Conservation (phyloP, 1,140 invertebrate genomes). For the Seison nebaliae region DNA sequence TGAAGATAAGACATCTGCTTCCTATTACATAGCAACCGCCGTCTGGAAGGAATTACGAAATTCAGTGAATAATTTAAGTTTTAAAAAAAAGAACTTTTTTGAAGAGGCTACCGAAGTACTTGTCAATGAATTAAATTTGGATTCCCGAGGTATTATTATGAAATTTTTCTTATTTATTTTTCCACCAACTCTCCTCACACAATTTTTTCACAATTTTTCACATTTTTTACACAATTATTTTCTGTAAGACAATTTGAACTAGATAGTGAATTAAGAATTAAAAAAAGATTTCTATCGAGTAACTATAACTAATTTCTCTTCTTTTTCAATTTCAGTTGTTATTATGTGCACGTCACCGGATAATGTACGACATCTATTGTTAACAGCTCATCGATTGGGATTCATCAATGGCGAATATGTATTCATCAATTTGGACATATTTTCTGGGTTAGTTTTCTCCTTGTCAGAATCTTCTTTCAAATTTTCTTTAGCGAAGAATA, state of each 20-base stretch:
- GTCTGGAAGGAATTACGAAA: too few relatives aligned
- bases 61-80: too few relatives aligned
- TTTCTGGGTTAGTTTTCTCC: not conserved
- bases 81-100: too few relatives aligned
- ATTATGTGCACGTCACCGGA: conserved; percentile 64
- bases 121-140: conserved; percentile 3
- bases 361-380: conserved; percentile 33
- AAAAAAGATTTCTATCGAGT: conserved; percentile 12
- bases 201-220: not conserved
- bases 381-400: conserved; percentile 22
- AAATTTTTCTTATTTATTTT: conserved; percentile 6
- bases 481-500: conserved; percentile 1
- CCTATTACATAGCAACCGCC: too few relatives aligned
- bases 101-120: too few relatives aligned
- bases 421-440: conserved; percentile 68
- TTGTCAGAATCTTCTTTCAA: not conserved
- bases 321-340: conserved; percentile 44
- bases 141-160: not conserved
- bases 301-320: conserved; percentile 9
- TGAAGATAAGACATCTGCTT: too few relatives aligned
- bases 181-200: conserved; percentile 2
- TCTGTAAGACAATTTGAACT: too few relatives aligned
- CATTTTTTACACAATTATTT: conserved; percentile 13
- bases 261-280: too few relatives aligned
- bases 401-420: conserved; percentile 71